These are phyloP conservation scores for Sciurus vulgaris DNA, from an alignment of 2,797 vertebrate genomes.

Conservation along the genomic window DNA sequence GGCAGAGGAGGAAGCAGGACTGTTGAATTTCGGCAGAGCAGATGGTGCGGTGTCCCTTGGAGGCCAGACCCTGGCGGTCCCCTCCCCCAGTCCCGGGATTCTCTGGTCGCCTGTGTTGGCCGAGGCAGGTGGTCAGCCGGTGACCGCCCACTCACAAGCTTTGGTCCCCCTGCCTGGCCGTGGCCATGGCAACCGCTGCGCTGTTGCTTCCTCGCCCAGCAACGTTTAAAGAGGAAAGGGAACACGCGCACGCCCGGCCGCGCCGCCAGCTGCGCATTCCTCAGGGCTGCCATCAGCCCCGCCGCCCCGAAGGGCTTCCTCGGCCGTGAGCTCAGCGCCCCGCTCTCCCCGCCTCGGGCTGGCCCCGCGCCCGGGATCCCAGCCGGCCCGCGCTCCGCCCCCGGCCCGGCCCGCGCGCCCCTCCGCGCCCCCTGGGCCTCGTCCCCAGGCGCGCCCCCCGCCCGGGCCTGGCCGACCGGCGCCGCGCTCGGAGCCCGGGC, in stretches of 20 bases:
- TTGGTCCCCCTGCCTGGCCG: background rate
- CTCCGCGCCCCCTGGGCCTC: background rate
- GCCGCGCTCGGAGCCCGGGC: background rate
- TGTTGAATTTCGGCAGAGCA: fast-evolving
- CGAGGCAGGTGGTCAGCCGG: background rate
- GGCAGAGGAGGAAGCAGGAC: background rate
- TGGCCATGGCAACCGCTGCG: slow-evolving; percentile 65
- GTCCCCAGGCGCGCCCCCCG: no score
- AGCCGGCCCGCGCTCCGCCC: background rate
- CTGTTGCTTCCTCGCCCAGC: slow-evolving; percentile 38
- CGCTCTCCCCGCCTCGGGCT: background rate
- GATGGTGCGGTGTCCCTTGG: background rate
- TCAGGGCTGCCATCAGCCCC: slow-evolving; percentile 85
- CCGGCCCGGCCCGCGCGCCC: background rate
- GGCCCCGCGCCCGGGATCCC: background rate
- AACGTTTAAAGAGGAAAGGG: background rate
- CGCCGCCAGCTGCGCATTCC: slow-evolving; percentile 85
- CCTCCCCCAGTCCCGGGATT: background rate
- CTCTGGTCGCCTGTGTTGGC: background rate
- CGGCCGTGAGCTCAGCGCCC: slow-evolving; percentile 44
- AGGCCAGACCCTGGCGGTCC: background rate
- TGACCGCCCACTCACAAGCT: fast-evolving
- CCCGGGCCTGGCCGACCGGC: background rate
- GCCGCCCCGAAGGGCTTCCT: background rate
- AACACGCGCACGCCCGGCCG: background rate